Conservation (phyloP, 2,113 vertebrate species). For the Xiphophorus couchianus region DNA sequence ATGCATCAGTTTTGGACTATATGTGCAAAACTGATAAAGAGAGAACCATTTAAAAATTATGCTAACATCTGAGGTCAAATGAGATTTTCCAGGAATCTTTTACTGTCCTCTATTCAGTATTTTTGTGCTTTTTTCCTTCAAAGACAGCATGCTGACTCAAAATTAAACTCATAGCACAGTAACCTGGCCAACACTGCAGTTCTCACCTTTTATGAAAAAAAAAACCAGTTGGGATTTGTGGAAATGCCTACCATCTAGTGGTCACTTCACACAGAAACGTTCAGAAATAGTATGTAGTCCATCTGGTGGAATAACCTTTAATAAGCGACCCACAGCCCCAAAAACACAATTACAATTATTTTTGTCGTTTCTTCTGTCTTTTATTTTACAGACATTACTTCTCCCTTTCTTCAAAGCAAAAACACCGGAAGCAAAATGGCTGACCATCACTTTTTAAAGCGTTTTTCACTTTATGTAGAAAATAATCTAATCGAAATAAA, state of each 20-base stretch:
- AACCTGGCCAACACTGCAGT: background rate
- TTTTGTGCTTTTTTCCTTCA: background rate
- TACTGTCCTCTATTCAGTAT: background rate
- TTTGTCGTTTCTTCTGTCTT: conserved; percentile 73
- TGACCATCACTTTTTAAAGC: conserved; percentile 51
- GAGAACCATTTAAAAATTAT: background rate
- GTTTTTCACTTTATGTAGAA: conserved; percentile 72
- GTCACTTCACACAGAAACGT: conserved; percentile 27
- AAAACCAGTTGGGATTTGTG: background rate
- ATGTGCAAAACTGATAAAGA: no score
- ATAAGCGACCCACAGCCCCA: conserved; percentile 81
- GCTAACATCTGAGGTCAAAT: background rate
- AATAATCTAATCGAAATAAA: conserved; percentile 68
- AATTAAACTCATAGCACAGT: background rate
- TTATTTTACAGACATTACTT: conserved; percentile 82
- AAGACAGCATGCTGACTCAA: background rate
- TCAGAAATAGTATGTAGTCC: conserved; percentile 23
- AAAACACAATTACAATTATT: conserved; percentile 90
- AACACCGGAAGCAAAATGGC: conserved; percentile 69
- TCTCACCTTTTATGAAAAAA: background rate
- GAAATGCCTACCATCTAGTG: conserved; percentile 64
- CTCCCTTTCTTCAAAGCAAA: conserved; percentile 46
- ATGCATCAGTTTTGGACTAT: no score
- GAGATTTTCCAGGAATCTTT: background rate
- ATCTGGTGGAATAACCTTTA: conserved; percentile 87